These are phyloP conservation scores for Mustela nigripes DNA, from an alignment of 2,113 vertebrate species.

Conservation along the genomic window DNA sequence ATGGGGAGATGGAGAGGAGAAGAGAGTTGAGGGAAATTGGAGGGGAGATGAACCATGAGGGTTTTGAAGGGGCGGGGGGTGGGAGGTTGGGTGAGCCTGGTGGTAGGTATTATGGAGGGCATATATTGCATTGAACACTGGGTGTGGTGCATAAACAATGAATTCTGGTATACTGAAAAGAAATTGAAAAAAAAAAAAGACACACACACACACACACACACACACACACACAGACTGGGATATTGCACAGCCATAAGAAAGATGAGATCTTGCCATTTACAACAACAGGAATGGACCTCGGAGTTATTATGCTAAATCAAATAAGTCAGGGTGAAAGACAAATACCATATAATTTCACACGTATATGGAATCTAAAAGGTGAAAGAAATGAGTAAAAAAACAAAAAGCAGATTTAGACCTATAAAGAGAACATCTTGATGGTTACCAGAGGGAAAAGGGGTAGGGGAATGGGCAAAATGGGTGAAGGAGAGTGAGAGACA, in stretches of 20 bases:
- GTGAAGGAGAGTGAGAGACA: background rate
- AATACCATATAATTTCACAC: background rate
- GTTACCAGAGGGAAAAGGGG: background rate
- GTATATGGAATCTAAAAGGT: background rate
- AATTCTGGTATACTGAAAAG: too few relatives aligned
- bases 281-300: background rate
- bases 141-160: too few relatives aligned
- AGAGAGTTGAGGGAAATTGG: too few relatives aligned
- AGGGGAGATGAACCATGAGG: too few relatives aligned
- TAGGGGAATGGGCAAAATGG: background rate
- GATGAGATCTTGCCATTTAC: background rate
- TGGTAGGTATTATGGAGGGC: too few relatives aligned
- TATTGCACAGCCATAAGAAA: background rate
- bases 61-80: too few relatives aligned
- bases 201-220: background rate
- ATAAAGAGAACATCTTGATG: background rate
- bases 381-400: background rate
- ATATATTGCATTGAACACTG: too few relatives aligned
- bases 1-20: too few relatives aligned
- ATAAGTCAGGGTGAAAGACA: background rate
- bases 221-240: background rate
- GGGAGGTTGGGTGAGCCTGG: too few relatives aligned
- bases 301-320: background rate
- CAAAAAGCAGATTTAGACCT: background rate
- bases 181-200: background rate